Percentiles rank a stretch among this genome's conserved stretches.
Conservation (phyloP, 2,113 vertebrate genomes). For the Pogona vitticeps region DNA sequence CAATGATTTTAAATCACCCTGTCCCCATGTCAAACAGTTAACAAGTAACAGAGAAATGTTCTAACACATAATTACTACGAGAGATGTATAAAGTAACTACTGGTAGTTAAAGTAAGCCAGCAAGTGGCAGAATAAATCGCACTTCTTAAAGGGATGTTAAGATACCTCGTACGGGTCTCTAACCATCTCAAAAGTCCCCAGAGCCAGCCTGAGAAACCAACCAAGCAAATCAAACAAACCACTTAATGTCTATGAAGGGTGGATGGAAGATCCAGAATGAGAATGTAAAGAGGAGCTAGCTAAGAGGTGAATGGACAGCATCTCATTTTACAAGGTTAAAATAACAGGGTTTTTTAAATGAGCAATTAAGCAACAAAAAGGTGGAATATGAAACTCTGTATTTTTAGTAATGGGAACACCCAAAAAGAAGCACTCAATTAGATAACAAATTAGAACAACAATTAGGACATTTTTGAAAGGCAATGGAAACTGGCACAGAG, state of each 20-base stretch:
- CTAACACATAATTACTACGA: background rate
- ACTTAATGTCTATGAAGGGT: background rate
- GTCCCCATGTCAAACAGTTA: too few relatives aligned
- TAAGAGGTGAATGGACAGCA: conserved; percentile 22
- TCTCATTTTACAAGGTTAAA: conserved; percentile 46
- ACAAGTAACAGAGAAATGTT: background rate
- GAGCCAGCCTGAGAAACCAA: too few relatives aligned
- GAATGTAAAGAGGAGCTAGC: background rate
- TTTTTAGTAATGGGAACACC: conserved; percentile 45
- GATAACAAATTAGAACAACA: conserved; percentile 60
- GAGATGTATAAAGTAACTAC: background rate
- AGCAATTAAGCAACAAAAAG: conserved; percentile 33
- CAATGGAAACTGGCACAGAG: conserved; percentile 40
- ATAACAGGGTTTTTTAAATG: conserved; percentile 20
- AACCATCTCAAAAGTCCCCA: too few relatives aligned
- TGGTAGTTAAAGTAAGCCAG: background rate
- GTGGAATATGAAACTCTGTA: background rate
- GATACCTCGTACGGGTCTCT: conserved; percentile 50
- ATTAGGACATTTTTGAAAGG: conserved; percentile 58
- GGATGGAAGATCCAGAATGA: conserved; percentile 47
- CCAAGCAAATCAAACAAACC: background rate
- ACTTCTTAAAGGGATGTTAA: conserved; percentile 23
- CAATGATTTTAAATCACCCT: too few relatives aligned
- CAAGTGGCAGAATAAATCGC: conserved; percentile 12
- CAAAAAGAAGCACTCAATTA: conserved; percentile 67